A percentile compares a stretch with the other conserved stretches of the same genome.
Conservation (phyloP, 2,113 vertebrate genomes). For the Cinclus cinclus region DNA sequence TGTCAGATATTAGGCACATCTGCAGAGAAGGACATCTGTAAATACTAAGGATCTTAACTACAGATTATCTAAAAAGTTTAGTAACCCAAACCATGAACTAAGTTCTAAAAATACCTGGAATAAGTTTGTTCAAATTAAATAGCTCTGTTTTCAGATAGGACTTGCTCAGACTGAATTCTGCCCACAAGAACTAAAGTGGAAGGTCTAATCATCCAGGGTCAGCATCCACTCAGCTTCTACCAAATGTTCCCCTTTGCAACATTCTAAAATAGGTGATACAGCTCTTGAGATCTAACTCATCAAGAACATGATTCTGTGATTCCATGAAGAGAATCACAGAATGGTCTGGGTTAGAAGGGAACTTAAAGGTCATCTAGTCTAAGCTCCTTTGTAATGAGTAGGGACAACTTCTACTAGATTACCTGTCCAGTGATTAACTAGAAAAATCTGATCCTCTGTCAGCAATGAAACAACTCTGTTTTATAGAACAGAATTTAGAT, state of each 20-base stretch:
- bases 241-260: background rate
- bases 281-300: background rate
- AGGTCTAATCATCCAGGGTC: background rate
- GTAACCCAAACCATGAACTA: background rate
- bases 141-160: background rate
- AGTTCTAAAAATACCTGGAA: background rate
- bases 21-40: background rate
- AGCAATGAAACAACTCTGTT: background rate
- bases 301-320: background rate
- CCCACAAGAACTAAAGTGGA: background rate
- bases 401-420: background rate
- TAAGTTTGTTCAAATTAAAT: background rate
- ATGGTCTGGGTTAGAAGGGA: background rate
- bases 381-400: background rate
- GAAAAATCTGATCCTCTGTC: background rate
- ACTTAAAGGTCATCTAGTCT: background rate
- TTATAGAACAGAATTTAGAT: background rate
- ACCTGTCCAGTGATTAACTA: background rate
- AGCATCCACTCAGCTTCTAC: background rate
- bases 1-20: background rate
- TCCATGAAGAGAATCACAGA: background rate
- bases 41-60: background rate
- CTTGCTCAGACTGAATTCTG: background rate
- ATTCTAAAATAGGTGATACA: background rate
- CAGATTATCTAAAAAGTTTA: background rate